A percentile compares a stretch with the other conserved stretches of the same genome.
phyloP scores from a whole-genome alignment of 2,888 invertebrate genomes.

The Bombyx huttoni region DNA sequence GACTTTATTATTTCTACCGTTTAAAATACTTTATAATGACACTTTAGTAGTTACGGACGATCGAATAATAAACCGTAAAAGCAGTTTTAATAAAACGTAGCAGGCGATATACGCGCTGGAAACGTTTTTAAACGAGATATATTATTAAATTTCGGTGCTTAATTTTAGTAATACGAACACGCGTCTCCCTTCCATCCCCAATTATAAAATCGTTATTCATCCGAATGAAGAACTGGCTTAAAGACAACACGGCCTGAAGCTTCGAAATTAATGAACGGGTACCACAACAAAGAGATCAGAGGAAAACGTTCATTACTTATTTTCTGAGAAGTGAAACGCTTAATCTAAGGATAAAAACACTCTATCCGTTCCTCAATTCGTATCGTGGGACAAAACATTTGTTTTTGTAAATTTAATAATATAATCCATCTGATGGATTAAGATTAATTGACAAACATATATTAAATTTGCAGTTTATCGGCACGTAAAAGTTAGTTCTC shows the following conservation, averaged over 20 bases:
- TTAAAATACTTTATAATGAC: neutral
- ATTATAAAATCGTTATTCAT: conserved; percentile 28
- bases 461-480: too few relatives aligned
- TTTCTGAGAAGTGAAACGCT: conserved; percentile 14
- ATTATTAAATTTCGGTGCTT: neutral
- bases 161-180: conserved; percentile 2
- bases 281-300: conserved; percentile 29
- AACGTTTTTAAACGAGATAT: too few relatives aligned
- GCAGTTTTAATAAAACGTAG: neutral
- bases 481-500: too few relatives aligned
- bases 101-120: too few relatives aligned
- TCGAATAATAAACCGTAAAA: neutral
- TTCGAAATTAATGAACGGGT: conserved; percentile 32
- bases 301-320: conserved; percentile 27
- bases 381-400: neutral
- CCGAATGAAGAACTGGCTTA: conserved; percentile 20
- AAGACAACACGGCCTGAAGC: conserved; percentile 18
- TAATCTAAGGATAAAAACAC: conserved; percentile 13
- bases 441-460: too few relatives aligned
- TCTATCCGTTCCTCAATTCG: conserved; percentile 1
- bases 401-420: too few relatives aligned
- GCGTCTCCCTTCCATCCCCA: conserved; percentile 8
- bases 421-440: too few relatives aligned
- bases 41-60: neutral
- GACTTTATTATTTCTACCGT: neutral